Conservation (phyloP, 2,888 invertebrate genomes). For the Agonopterix arenella region DNA sequence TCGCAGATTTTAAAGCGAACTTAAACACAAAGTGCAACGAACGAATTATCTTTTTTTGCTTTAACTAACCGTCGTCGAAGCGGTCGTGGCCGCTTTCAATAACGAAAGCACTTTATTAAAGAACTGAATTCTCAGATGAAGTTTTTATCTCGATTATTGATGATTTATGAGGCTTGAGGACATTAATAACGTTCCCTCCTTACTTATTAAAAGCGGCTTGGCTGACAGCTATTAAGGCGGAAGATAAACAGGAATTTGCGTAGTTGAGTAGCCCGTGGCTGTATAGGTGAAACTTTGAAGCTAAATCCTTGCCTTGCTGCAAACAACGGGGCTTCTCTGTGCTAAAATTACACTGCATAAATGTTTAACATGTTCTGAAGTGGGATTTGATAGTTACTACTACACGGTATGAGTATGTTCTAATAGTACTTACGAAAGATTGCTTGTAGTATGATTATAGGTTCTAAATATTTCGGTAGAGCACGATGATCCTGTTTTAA, state of each 20-base stretch:
- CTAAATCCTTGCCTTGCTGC: neutral
- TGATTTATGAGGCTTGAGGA: constrained; percentile 21
- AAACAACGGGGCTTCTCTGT: too few relatives aligned
- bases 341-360: too few relatives aligned
- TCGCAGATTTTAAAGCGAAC: too few relatives aligned
- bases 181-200: constrained; percentile 17
- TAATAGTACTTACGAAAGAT: too few relatives aligned
- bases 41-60: neutral
- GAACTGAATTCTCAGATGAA: constrained; percentile 16
- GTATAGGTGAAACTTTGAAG: neutral
- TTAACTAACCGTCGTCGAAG: neutral
- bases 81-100: constrained; percentile 7
- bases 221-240: constrained; percentile 21
- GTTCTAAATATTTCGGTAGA: too few relatives aligned
- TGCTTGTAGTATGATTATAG: too few relatives aligned
- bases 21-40: too few relatives aligned
- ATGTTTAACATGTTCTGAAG: too few relatives aligned
- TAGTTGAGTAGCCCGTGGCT: constrained; percentile 1
- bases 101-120: constrained; percentile 6
- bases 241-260: constrained; percentile 25
- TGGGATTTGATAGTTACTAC: too few relatives aligned
- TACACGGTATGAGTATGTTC: too few relatives aligned
- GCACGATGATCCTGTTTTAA: too few relatives aligned
- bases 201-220: constrained; percentile 13
- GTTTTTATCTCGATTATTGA: constrained; percentile 22